These are phyloP conservation scores for Sycophila sp. DNA, from an alignment of 1,140 invertebrate genomes.

Conservation along the genomic window DNA sequence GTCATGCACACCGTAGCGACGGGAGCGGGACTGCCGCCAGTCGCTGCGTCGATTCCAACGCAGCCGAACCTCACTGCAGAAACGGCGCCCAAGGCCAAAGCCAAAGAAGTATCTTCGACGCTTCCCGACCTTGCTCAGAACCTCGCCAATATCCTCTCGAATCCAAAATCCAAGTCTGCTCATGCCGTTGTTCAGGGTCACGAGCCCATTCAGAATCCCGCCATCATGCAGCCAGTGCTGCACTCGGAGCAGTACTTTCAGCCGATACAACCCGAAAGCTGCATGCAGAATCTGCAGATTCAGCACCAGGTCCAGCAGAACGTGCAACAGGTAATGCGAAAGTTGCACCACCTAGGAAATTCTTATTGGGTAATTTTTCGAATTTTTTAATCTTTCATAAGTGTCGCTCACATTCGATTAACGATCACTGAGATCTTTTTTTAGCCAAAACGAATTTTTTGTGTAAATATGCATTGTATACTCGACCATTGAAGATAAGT, in stretches of 20 bases:
- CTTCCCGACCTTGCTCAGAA: conserved; percentile 63
- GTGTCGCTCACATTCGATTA: not conserved
- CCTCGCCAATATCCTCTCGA: conserved; percentile 63
- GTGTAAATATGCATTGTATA: too few species aligned
- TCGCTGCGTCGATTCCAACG: conserved; percentile 25
- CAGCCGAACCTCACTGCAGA: conserved; percentile 45
- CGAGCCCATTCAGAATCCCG: conserved; percentile 40
- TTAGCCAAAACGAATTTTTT: too few species aligned
- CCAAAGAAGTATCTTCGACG: conserved; percentile 62
- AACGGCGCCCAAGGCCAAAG: conserved; percentile 54
- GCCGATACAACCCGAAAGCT: conserved; percentile 56
- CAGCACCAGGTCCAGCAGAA: conserved; percentile 49
- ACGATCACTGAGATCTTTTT: not conserved
- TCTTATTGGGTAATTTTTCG: conserved; percentile 29
- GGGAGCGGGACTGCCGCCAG: conserved; percentile 2
- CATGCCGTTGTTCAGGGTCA: conserved; percentile 52
- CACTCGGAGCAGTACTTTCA: conserved; percentile 62
- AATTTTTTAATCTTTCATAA: conserved; percentile 1
- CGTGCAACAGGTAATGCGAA: conserved; percentile 43
- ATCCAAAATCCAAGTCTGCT: conserved; percentile 61
- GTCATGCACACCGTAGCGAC: conserved; percentile 24
- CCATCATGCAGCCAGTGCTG: conserved; percentile 39
- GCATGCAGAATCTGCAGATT: conserved; percentile 38
- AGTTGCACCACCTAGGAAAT: conserved; percentile 33
- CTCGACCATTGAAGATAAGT: too few species aligned